Base-by-base conservation (phyloP, 2,113 vertebrate genomes). In the Rafetus swinhoei region DNA sequence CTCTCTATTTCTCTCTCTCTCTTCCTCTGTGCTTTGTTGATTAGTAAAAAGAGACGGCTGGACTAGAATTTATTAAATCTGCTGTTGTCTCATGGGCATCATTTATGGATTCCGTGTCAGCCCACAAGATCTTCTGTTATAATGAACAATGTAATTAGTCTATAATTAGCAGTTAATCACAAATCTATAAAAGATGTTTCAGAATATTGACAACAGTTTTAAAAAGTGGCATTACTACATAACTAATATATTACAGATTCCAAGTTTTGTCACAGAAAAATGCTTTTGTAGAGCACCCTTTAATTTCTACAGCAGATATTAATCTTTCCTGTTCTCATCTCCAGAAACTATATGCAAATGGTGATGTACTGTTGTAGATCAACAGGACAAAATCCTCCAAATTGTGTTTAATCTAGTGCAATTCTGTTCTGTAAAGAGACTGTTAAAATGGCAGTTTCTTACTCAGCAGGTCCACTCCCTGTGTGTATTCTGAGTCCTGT, bases 81-180 rank as follows among this genome's bases (percentile, higher is more conserved):
- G 81, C 86, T 85, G 81, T 91, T 96, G 93, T 97, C 95, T 98
- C 94, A 82, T 92, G 93, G 94, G 84, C 88, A 96, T 94, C 29
- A 1, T 97, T 97, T 96, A 98, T 96, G 96, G 97, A 97, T 97
- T 97, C 92, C 92, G 65, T 35, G 16, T 97, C 96, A 97, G 93
- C n/a, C 18, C 90, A 83, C 81, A 96, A 97, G 86, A 93, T 96
- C 81, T 60, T 97, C 62, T 87, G 89, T 93, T 95, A 95, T 95
- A 98, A 96, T 84, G 76, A 98, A 96, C 84, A 95, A 85, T 86
- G 85, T 97, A 97, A 98, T 98, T 98, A 96, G 92, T 95, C 95
- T 97, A 96, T 96, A 98, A 98, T 97, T 97, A 98, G 88, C 95
- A 97, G 87, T 96, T 98, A 98, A 98, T 97, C 94, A 97, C 95